Base-by-base conservation (phyloP, 2,113 vertebrate species). In the Fukomys damarensis region DNA sequence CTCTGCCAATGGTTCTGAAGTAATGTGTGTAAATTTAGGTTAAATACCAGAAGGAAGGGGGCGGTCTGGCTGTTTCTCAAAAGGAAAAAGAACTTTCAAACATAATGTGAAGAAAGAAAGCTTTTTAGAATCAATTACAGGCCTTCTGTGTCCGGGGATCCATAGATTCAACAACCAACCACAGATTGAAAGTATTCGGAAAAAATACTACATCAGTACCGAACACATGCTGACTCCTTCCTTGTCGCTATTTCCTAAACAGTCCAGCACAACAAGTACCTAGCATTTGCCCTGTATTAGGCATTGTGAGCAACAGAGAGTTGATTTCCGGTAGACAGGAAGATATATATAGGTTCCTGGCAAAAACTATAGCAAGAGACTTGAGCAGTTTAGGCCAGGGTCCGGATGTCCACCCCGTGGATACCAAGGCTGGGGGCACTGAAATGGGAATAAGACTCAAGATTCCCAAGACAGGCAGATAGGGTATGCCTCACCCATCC, bases 61-160 rank as follows among this genome's bases (percentile, higher is more conserved):
- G 68, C 3, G 56, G 30, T 8, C 1, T 43, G 49, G 28, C 38
- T 80, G 14, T 26, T 61, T 80, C 43, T 68, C 35, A 76, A 66
- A 81, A 66, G 77, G 81, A 16, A 95, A 96, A 86, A 85, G 30
- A 82, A 43, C 68, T 63, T 89, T 87, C 66, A 84, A 80, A n/a
- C n/a, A 41, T 7, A 9, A n/a, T n/a, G n/a, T n/a, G 20, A 28
- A 35, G 6, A 49, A 46, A 14, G 35, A 79, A 85, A 93, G 12
- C 63, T 83, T 83, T 81, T 56, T 70, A 35, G 76, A 35, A 77
- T 52, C 35, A 77, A 49, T 80, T 30, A 28, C 43, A 83, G 65
- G 19, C 61, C 61, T 49, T 66, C 61, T 59, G 35, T 46, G 30
- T 16, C 32, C 43, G 5, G 17, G 7, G 12, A 61, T 54, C 13